Conservation (phyloP, 2,797 vertebrate species). For the Sus cebifrons region DNA sequence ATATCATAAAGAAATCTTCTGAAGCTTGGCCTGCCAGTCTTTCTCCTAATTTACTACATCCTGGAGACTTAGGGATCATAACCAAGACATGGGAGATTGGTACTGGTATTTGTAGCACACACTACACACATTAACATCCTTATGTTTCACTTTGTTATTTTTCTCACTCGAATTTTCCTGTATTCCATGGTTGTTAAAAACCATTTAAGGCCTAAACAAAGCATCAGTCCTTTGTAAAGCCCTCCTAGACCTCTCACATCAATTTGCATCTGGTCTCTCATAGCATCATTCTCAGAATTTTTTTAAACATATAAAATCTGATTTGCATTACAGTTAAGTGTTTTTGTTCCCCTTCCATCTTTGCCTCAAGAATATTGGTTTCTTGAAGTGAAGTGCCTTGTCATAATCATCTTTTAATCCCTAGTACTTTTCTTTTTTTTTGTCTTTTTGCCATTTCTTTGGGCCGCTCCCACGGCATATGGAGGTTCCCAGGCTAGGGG, state of each 20-base stretch:
- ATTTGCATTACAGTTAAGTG: neutral
- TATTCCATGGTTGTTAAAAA: neutral
- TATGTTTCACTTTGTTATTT: neutral
- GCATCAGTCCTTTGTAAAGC: neutral
- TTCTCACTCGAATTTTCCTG: slow-evolving; percentile 18
- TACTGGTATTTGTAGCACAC: neutral
- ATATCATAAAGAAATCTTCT: slow-evolving; percentile 3
- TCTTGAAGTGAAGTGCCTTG: neutral
- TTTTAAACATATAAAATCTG: slow-evolving; percentile 15
- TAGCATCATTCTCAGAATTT: neutral
- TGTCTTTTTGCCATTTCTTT: no score
- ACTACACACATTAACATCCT: neutral
- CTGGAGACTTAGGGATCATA: neutral
- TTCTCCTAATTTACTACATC: neutral
- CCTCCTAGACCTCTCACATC: neutral
- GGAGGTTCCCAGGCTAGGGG: no score
- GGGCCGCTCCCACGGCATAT: no score
- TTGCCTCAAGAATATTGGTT: neutral
- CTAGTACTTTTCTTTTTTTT: neutral
- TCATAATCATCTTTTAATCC: neutral
- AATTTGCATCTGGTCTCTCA: neutral
- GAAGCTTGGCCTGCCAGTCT: neutral
- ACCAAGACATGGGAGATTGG: neutral
- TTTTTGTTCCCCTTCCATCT: neutral
- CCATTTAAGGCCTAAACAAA: neutral